These are phyloP conservation scores for Diarsia rubi DNA, from an alignment of 2,888 invertebrate species.

Conservation along the genomic window DNA sequence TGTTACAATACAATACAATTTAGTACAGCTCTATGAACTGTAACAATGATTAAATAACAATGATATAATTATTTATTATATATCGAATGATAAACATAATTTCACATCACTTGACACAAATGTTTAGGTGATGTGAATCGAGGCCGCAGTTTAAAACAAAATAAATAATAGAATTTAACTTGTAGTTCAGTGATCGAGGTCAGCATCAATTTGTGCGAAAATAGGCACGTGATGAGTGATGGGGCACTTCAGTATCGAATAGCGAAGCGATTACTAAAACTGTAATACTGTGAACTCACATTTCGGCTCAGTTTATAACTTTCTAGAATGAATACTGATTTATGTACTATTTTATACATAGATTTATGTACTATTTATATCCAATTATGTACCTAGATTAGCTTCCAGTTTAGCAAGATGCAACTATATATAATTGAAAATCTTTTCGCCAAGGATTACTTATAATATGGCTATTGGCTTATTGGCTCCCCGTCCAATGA, in stretches of 20 bases:
- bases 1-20: neutral
- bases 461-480: too few relatives aligned
- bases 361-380: neutral
- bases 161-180: slow-evolving; percentile 6
- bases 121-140: neutral
- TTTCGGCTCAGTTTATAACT: neutral
- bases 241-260: neutral
- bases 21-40: neutral
- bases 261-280: neutral
- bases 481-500: neutral
- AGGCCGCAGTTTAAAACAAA: slow-evolving; percentile 10
- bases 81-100: neutral
- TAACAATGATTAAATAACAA: too few relatives aligned
- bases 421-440: neutral
- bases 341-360: neutral
- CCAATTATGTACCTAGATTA: neutral
- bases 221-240: slow-evolving; percentile 13
- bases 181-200: slow-evolving; percentile 24
- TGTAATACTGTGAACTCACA: neutral
- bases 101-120: slow-evolving; percentile 1
- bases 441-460: neutral
- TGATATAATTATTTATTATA: neutral
- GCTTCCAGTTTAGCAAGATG: neutral
- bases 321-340: slow-evolving; percentile 1
- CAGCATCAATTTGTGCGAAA: neutral